Evolutionary conservation across 2,797 vertebrate genomes (phyloP).

Genomic region (Telmatherina bonti): DNA sequence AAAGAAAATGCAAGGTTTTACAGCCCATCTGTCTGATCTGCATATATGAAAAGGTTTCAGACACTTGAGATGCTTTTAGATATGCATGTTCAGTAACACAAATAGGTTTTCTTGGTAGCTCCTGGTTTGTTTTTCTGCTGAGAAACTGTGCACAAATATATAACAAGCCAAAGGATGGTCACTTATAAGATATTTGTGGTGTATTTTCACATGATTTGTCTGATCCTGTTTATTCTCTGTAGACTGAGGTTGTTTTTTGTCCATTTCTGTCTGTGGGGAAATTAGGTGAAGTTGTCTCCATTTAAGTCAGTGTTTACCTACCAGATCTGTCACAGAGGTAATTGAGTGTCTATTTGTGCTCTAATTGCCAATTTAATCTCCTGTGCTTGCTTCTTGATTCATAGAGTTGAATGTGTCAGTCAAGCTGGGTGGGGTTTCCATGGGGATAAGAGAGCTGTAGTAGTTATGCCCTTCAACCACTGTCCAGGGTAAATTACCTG

Average conservation of each 20-base stretch:
- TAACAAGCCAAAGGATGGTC: neutral
- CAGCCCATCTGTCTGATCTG: neutral
- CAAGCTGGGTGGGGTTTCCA: conserved; percentile 67
- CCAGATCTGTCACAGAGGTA: conserved; percentile 47
- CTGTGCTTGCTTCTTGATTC: conserved; percentile 39
- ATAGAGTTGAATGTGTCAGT: conserved; percentile 49
- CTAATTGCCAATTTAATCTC: conserved; percentile 75
- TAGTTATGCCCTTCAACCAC: conserved; percentile 52
- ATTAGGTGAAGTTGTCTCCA: conserved; percentile 26
- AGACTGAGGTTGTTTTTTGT: conserved; percentile 9
- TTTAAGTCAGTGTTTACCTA: conserved; percentile 37
- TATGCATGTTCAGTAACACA: neutral
- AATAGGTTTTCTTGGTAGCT: neutral
- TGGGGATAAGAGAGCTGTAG: conserved; percentile 54
- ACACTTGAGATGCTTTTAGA: too few relatives aligned
- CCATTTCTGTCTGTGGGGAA: conserved; percentile 42
- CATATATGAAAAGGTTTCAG: too few relatives aligned
- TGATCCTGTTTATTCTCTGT: conserved; percentile 15
- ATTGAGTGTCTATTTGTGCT: conserved; percentile 59
- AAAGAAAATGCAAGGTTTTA: neutral
- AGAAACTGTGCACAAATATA: neutral
- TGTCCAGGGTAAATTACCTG: conserved; percentile 60
- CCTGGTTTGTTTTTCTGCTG: neutral
- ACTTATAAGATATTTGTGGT: neutral
- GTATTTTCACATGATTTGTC: conserved; percentile 24